Conservation (phyloP, 2,113 vertebrate species). For the Labeo catla region DNA sequence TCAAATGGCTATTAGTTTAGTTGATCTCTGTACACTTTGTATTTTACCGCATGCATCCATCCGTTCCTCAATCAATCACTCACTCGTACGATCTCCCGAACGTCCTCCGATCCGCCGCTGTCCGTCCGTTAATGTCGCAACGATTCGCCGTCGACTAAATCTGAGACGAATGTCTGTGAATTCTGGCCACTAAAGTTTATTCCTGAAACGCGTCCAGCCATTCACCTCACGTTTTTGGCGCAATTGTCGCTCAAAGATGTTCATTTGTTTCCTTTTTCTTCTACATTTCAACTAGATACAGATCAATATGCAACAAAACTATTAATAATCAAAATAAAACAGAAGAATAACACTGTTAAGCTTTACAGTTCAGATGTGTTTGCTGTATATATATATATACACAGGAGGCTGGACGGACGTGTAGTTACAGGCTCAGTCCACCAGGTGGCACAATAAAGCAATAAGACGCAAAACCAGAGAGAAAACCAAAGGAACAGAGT, state of each 20-base stretch:
- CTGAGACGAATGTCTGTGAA: background rate
- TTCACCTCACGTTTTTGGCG: background rate
- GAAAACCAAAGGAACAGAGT: conserved; percentile 55
- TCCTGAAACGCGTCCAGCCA: conserved; percentile 18
- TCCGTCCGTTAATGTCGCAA: background rate
- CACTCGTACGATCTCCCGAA: background rate
- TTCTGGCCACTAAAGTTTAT: conserved; percentile 10
- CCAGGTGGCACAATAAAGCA: conserved; percentile 67
- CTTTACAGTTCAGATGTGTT: conserved; percentile 62
- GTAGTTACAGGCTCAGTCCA: conserved; percentile 66
- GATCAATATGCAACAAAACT: conserved; percentile 63
- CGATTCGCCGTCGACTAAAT: background rate
- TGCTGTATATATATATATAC: conserved; percentile 60
- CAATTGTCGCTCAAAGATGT: conserved; percentile 29
- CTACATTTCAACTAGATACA: conserved; percentile 52
- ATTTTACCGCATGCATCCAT: conserved; percentile 33
- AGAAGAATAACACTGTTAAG: conserved; percentile 51
- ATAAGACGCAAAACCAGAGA: conserved; percentile 57
- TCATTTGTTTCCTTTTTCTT: conserved; percentile 3
- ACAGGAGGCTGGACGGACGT: conserved; percentile 38
- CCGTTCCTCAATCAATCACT: too few relatives aligned
- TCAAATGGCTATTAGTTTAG: conserved; percentile 20
- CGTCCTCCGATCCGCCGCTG: background rate
- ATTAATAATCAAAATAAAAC: conserved; percentile 49
- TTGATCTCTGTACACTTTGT: conserved; percentile 20